These are phyloP conservation scores for Plusia festucae DNA, from an alignment of 2,888 invertebrate species.

Conservation along the genomic window DNA sequence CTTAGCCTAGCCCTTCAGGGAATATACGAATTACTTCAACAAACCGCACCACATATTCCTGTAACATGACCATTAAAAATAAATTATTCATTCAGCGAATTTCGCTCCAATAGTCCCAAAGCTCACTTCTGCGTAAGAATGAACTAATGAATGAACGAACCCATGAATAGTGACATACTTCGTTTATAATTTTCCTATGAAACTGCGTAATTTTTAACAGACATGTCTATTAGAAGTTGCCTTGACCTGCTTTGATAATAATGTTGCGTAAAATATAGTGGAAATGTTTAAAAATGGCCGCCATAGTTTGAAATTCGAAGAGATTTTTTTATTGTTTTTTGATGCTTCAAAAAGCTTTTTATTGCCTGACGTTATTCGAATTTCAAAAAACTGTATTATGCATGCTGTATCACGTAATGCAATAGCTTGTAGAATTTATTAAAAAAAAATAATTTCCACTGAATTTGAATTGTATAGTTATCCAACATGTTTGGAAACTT, in stretches of 20 bases:
- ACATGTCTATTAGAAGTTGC: slow-evolving; percentile 39
- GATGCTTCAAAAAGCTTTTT: neutral
- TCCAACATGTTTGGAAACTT: too few species aligned
- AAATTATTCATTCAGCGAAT: slow-evolving; percentile 36
- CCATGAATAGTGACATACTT: slow-evolving; percentile 38
- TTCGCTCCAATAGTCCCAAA: slow-evolving; percentile 9
- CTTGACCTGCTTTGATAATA: slow-evolving; percentile 59
- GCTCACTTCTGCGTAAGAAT: slow-evolving; percentile 44
- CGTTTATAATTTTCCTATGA: slow-evolving; percentile 18
- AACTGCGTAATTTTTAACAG: slow-evolving; percentile 40
- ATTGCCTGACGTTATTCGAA: neutral
- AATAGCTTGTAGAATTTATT: too few species aligned
- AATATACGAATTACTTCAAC: slow-evolving; percentile 3
- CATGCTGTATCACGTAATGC: too few species aligned
- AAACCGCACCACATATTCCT: slow-evolving; percentile 2
- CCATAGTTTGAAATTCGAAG: slow-evolving; percentile 23
- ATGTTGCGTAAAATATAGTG: slow-evolving; percentile 34
- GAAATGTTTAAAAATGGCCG: slow-evolving; percentile 12
- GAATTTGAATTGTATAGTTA: too few species aligned
- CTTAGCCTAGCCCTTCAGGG: neutral
- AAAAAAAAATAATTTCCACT: too few species aligned
- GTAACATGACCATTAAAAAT: neutral
- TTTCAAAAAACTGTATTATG: too few species aligned
- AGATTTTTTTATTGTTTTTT: slow-evolving; percentile 30
- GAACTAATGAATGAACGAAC: slow-evolving; percentile 48